Conservation (phyloP, 2,888 invertebrate species). For the Rosalia funebris region DNA sequence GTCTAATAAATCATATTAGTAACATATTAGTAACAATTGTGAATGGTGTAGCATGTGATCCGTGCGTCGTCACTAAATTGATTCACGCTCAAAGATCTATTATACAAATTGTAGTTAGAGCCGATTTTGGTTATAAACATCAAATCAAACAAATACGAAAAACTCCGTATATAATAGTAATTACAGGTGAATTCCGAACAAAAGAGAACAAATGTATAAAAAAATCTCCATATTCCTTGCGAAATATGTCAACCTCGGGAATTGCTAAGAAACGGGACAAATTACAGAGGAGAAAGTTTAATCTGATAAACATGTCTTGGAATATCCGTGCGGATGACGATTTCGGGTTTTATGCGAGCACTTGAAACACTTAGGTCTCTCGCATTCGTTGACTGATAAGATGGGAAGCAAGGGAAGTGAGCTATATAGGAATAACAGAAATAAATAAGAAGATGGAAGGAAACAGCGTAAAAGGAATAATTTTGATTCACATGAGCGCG, state of each 20-base stretch:
- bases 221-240: neutral
- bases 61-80: too few species aligned
- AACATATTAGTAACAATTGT: too few species aligned
- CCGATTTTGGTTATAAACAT: too few species aligned
- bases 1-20: too few species aligned
- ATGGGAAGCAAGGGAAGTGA: neutral
- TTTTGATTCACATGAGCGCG: too few species aligned
- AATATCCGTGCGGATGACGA: neutral
- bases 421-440: neutral
- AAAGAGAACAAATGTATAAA: neutral
- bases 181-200: too few species aligned
- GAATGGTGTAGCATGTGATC: too few species aligned
- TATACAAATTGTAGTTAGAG: too few species aligned
- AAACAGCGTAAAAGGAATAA: too few species aligned
- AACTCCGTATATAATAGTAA: too few species aligned
- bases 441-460: constrained; percentile 14
- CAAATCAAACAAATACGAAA: too few species aligned
- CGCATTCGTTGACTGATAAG: neutral
- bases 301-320: neutral
- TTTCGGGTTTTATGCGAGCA: neutral
- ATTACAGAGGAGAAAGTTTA: neutral
- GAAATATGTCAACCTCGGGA: neutral
- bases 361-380: neutral
- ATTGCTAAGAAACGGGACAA: neutral
- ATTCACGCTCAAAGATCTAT: too few species aligned